Evolutionary conservation across 1,140 invertebrate species (phyloP).

Genomic region (Megalopta genalis): DNA sequence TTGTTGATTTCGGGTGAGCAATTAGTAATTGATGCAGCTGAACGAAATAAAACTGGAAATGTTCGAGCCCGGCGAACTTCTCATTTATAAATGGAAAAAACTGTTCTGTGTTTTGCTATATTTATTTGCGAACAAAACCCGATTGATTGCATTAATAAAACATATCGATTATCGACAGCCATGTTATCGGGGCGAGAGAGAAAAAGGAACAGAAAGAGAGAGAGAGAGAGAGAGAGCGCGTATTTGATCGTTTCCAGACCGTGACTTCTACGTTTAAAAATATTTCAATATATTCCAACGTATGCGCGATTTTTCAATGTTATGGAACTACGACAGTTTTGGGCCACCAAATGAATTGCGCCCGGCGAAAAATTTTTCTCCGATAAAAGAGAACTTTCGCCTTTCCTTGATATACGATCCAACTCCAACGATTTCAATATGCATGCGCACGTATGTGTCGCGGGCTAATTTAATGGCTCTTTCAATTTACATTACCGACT

Average conservation of each 20-base stretch:
- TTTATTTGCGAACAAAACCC: neutral
- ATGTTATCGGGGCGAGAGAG: neutral
- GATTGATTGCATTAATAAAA: slow-evolving; percentile 22
- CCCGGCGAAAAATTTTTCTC: slow-evolving; percentile 25
- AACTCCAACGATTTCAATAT: neutral
- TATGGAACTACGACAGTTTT: slow-evolving; percentile 40
- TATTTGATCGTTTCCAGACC: neutral
- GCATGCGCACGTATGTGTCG: too few relatives aligned
- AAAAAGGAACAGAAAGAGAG: too few relatives aligned
- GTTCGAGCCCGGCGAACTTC: neutral
- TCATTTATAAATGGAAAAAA: neutral
- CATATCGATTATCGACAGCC: slow-evolving; percentile 19
- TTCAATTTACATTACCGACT: neutral
- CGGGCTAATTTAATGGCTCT: slow-evolving; percentile 11
- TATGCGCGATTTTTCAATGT: slow-evolving; percentile 28
- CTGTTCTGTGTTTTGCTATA: neutral
- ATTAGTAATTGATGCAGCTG: too few relatives aligned
- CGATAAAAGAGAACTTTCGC: slow-evolving; percentile 36
- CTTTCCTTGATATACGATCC: slow-evolving; percentile 29
- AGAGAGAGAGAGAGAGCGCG: neutral
- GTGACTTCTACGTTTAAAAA: slow-evolving; percentile 1
- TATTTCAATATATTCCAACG: slow-evolving; percentile 31
- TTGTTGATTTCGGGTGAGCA: too few relatives aligned
- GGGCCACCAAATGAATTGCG: slow-evolving; percentile 23
- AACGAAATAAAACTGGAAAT: too few relatives aligned